Evolutionary conservation across 1,140 invertebrate species (phyloP).

Genomic region (Gryon sp.): DNA sequence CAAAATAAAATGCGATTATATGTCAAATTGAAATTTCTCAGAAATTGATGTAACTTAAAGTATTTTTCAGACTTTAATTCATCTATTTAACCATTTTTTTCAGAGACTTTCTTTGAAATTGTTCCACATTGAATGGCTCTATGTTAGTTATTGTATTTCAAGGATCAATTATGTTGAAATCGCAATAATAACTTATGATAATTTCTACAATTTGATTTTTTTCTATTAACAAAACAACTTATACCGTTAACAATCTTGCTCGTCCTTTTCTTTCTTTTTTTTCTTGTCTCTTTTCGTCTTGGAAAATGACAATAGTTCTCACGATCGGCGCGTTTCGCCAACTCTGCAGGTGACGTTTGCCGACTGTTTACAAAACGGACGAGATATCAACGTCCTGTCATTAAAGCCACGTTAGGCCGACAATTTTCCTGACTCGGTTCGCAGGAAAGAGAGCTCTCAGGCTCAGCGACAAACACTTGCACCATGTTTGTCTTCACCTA

Average conservation of each 20-base stretch:
- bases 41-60: no score
- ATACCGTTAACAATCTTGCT: constrained; percentile 23
- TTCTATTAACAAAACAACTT: not conserved
- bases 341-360: constrained; percentile 42
- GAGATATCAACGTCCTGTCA: constrained; percentile 60
- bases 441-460: constrained; percentile 33
- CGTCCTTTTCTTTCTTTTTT: constrained; percentile 24
- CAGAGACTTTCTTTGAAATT: no score
- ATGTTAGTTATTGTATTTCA: no score
- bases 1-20: not conserved
- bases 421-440: constrained; percentile 49
- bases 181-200: constrained; percentile 3
- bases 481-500: constrained; percentile 48
- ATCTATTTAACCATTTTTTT: no score
- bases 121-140: no score
- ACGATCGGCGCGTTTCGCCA: constrained; percentile 45
- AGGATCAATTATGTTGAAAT: not conserved
- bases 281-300: not conserved
- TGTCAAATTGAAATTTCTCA: not conserved
- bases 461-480: constrained; percentile 39
- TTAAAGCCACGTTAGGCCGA: constrained; percentile 32
- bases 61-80: no score
- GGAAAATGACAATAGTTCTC: constrained; percentile 59
- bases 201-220: constrained; percentile 10
- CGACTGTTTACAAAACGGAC: constrained; percentile 54